A percentile compares a stretch with the other conserved stretches of the same genome.
These are phyloP conservation scores for Cephonodes hylas DNA, from an alignment of 2,888 invertebrate species.

Conservation along the genomic window DNA sequence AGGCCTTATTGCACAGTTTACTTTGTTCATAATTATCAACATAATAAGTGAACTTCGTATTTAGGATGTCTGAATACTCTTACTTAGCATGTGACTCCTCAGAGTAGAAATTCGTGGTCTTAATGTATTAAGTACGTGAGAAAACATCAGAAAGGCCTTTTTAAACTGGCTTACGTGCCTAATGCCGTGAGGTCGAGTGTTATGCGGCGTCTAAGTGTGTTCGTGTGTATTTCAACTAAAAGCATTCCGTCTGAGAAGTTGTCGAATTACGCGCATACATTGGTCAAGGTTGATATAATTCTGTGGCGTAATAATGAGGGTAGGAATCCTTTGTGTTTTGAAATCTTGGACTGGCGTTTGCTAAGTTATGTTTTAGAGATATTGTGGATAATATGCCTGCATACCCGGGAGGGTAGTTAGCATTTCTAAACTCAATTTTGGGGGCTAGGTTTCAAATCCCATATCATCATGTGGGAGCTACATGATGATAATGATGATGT, in stretches of 20 bases:
- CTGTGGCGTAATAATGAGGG: neutral
- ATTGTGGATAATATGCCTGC: too few relatives aligned
- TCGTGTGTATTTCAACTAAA: neutral
- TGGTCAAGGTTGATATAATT: neutral
- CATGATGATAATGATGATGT: too few relatives aligned
- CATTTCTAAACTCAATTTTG: too few relatives aligned
- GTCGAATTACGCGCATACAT: neutral
- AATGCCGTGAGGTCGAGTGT: neutral
- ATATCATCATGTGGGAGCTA: too few relatives aligned
- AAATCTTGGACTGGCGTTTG: neutral
- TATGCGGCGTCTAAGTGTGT: neutral
- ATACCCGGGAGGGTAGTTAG: too few relatives aligned
- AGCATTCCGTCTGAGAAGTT: conserved; percentile 4
- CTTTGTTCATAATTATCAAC: neutral
- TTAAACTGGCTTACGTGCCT: neutral
- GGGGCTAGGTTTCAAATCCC: too few relatives aligned
- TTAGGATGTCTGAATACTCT: neutral
- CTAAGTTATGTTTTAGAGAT: too few relatives aligned
- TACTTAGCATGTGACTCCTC: too few relatives aligned
- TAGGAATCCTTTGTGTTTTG: neutral
- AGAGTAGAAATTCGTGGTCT: neutral
- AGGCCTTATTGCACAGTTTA: too few relatives aligned
- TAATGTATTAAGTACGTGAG: neutral
- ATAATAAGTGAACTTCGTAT: neutral
- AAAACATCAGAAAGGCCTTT: neutral